Evolutionary conservation across 2,888 invertebrate genomes (phyloP), one percentile per base, ranked within the genome.

Genomic region (Tetanocera ferruginea): DNA sequence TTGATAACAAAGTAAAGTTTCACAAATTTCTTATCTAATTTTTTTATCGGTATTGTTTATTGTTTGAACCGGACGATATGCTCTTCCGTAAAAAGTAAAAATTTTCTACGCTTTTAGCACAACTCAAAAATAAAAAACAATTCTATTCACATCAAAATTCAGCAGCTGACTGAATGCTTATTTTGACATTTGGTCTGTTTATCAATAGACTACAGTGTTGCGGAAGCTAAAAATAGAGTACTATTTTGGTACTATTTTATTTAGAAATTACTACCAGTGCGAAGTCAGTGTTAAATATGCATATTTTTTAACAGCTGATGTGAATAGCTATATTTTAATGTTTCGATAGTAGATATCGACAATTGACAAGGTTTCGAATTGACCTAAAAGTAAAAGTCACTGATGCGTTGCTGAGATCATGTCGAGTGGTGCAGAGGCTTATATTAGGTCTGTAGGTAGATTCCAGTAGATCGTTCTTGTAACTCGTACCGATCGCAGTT

Each of bases 1-100:
- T 14, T 72, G 71, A 51, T 66, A 14, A 74, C 11, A 51, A 19
- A 62, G 14, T 55, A 75, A 57, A 66, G 31, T 74, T 55, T 11
- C 34, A 14, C 43, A 6, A 71, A 52, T 43, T 17, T 51, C 11
- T 43, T 69, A 6, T 55, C 17, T 55, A 52, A 55, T 4, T 31
- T 43, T 19, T 60, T 69, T 28, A n/a, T n/a, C n/a, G n/a, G 43
- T 49, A 49, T 66, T 19, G 28, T 76, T 52, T 49, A 14, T 23
- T 52, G 8, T 28, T 34, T 5, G 55, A 64, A 66, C 11, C 31
- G 19, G 23, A 31, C 14, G 2, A 25, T 25, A 25, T 23, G 25
- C 8, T 23, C 14, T 57, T 57, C 11, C n/a, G 19, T 8, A 55
- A 55, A 19, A 55, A 55, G 19, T 55, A 55, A 6, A 55, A 23